Evolutionary conservation across 2,797 vertebrate genomes (phyloP), one percentile per base, ranked within the genome.

Genomic region (Malurus splendens): DNA sequence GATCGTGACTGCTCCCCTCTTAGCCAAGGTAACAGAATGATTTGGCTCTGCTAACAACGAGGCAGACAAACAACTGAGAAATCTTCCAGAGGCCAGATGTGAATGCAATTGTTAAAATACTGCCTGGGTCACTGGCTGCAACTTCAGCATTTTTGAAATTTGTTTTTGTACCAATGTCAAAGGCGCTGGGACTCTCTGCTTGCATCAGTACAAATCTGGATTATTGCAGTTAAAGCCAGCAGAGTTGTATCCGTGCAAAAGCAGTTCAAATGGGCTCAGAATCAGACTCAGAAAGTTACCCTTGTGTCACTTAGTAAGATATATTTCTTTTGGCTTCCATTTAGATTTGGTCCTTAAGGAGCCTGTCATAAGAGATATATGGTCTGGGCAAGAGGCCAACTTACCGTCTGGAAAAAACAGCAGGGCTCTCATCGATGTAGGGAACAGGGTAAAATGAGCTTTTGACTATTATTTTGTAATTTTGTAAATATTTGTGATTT

Each of bases 291-390:
- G 76, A 88, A 82, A 81, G 67, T 84, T 87, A 89, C 62, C 50
- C 79, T 70, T 28, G 82, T 92, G 93, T 93, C 93, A 83, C 68
- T 93, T 88, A 92, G 78, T 42, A 84, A 94, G 90, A 93, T 57
- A 44, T 85, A 94, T 94, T 92, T 94, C 92, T 87, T 93, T 94
- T 95, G 92, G 95, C 90, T 93, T 94, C 44, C 88, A 81, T 67
- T 89, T 92, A 81, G 93, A 94, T 86, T 81, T 72, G 82, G 93
- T 92, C 92, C 94, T 94, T 95, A 90, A 94, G 95, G 93, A 94
- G 87, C 61, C 73, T 89, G 89, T 95, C 92, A 81, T 87, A 94
- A 92, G 87, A 95, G 90, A 94, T 94, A 90, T 82, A 93, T 51
- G 79, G 66, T 81, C 85, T 90, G 89, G 95, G 95, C 93, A 93